Percentiles rank a stretch among this genome's conserved stretches.
Evolutionary conservation across 2,113 vertebrate genomes (phyloP).

Genomic region (Drymodes brunneopygia): DNA sequence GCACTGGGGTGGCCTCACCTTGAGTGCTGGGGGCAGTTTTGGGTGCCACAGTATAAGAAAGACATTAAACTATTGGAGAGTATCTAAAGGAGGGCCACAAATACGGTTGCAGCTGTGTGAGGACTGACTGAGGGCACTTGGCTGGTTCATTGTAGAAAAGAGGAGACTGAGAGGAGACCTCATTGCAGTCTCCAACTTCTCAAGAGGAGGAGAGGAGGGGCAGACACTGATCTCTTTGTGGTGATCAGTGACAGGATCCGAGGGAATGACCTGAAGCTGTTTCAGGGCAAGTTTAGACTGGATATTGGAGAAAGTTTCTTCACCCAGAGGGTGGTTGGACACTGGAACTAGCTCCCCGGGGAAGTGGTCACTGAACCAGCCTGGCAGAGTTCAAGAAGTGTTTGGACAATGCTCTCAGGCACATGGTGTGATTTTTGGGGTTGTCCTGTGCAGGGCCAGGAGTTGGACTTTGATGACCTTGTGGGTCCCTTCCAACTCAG

Average conservation of each 20-base stretch:
- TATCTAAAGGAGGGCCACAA: not conserved
- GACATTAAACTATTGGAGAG: not conserved
- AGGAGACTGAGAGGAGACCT: not conserved
- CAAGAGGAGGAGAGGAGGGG: not conserved
- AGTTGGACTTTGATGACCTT: not conserved
- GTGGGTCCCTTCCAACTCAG: not conserved
- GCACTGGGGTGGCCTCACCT: fast-evolving
- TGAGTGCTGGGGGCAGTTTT: not conserved
- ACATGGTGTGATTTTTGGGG: not conserved
- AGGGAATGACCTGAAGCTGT: not conserved
- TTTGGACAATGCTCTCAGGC: fast-evolving
- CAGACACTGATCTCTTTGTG: not conserved
- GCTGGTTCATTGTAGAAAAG: not conserved
- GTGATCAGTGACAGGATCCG: not conserved
- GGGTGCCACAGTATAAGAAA: fast-evolving
- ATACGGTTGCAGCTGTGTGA: fast-evolving
- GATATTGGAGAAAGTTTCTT: fast-evolving
- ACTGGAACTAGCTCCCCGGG: not conserved
- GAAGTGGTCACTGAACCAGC: not conserved
- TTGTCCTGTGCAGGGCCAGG: not conserved
- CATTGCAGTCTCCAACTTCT: not conserved
- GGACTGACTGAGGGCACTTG: not conserved
- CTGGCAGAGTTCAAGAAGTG: fast-evolving
- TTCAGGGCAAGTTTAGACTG: not conserved
- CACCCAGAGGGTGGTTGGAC: not conserved